phyloP scores from a whole-genome alignment of 2,113 vertebrate genomes.

The Apus apus region DNA sequence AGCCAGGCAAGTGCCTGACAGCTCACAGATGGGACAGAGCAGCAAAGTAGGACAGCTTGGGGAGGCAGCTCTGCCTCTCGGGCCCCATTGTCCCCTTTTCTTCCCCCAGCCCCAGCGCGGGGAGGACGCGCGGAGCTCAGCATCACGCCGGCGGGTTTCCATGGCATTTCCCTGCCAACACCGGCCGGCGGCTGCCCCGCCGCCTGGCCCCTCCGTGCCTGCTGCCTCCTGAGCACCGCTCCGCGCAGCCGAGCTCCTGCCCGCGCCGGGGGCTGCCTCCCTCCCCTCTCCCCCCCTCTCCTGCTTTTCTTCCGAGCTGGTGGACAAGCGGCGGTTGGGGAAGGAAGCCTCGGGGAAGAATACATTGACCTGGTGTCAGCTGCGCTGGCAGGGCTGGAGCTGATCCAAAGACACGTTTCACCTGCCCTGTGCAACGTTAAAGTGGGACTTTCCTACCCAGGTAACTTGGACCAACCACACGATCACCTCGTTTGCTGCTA shows the following conservation, averaged over 20 bases:
- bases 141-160: conserved; percentile 60
- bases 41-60: conserved; percentile 66
- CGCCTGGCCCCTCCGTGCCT: conserved; percentile 15
- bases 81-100: conserved; percentile 44
- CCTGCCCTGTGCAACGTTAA: not conserved
- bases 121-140: conserved; percentile 53
- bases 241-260: not conserved
- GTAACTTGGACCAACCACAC: not conserved
- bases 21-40: conserved; percentile 58
- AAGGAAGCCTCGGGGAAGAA: conserved; percentile 22
- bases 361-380: not conserved
- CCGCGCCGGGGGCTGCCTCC: not conserved
- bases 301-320: not conserved
- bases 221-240: conserved; percentile 1
- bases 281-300: not conserved
- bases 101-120: not conserved
- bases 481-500: conserved; percentile 50
- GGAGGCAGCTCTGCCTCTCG: conserved; percentile 2
- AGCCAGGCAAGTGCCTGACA: not conserved
- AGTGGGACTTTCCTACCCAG: conserved; percentile 48
- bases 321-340: not conserved
- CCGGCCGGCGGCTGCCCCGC: not conserved
- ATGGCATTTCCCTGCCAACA: conserved; percentile 46
- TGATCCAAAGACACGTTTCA: not conserved
- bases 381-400: not conserved